Base-by-base conservation (phyloP, 2,888 invertebrate genomes). In the Phania funesta region DNA sequence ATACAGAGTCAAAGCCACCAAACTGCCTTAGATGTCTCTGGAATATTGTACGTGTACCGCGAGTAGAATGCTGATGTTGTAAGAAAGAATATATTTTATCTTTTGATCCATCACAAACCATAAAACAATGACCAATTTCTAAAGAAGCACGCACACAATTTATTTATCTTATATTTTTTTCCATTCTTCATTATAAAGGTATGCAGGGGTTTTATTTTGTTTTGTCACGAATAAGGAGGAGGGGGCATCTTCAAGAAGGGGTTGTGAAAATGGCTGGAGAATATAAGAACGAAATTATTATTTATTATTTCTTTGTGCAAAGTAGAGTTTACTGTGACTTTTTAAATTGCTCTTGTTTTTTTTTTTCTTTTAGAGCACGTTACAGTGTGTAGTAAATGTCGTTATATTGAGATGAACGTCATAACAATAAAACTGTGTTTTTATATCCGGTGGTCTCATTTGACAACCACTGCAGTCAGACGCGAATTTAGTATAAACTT, bases 71-170 rank as follows among this genome's bases (percentile, higher is more conserved):
- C 18, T n/a, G 52, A 24, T 52, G 67, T 3, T 46, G 78, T 54
- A 65, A 44, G 50, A 58, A 71, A 58, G n/a, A n/a, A n/a, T n/a
- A 65, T 65, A 58, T 71, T 78, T 78, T 71, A 78, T 78, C 71
- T 78, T 44, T 48, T 32, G 9, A 62, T 41, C 58, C 71, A 78
- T 78, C 78, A 32, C 22, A 20, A 48, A 46, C 50, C 60, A 64
- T 64, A 64, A 78, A 64, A 78, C 77, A 78, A 71, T 71, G 77
- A 78, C 64, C 64, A 62, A 60, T 76, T 76, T 76, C 62, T 60
- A 7, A 52, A 46, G 65, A 71, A 65, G 65, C 78, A 78, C 71
- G 78, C 78, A 78, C 64, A 65, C 71, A 78, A 62, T 78, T 77
- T 68, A 68, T 70, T 68, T 54, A 32, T 60, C 16, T 76, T 46